Percentiles rank a stretch among this genome's conserved stretches.
These are phyloP conservation scores for Troilus luridus DNA, from an alignment of 2,888 invertebrate genomes.

Conservation along the genomic window DNA sequence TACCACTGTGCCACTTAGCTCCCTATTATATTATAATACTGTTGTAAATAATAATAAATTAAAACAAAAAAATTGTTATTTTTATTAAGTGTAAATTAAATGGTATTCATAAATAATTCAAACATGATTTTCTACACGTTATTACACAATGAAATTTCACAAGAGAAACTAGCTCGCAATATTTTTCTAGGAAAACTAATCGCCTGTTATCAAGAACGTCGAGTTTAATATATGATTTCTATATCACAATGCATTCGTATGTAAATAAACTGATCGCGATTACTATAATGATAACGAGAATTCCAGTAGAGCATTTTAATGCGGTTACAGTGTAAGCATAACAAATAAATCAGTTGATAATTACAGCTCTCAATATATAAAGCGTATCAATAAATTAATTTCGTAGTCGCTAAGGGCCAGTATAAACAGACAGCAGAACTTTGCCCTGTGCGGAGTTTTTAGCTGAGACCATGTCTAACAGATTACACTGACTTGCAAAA, in stretches of 20 bases:
- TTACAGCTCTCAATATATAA: not conserved
- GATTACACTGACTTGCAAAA: constrained; percentile 19
- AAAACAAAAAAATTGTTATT: too few species aligned
- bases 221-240: not conserved
- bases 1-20: too few species aligned
- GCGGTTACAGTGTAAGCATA: not conserved
- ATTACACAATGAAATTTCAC: not conserved
- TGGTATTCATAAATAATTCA: not conserved
- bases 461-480: not conserved
- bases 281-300: not conserved
- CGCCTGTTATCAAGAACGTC: not conserved
- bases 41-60: too few species aligned
- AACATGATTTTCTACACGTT: not conserved
- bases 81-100: too few species aligned
- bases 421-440: not conserved
- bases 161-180: not conserved
- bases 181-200: constrained; percentile 21
- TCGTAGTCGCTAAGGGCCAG: not conserved
- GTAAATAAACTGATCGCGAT: constrained; percentile 30
- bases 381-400: not conserved
- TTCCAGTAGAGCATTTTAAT: not conserved
- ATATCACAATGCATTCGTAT: not conserved
- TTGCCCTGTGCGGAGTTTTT: not conserved
- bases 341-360: not conserved
- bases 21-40: too few species aligned